phyloP scores from a whole-genome alignment of 2,888 invertebrate genomes.

The Homarus gammarus region DNA sequence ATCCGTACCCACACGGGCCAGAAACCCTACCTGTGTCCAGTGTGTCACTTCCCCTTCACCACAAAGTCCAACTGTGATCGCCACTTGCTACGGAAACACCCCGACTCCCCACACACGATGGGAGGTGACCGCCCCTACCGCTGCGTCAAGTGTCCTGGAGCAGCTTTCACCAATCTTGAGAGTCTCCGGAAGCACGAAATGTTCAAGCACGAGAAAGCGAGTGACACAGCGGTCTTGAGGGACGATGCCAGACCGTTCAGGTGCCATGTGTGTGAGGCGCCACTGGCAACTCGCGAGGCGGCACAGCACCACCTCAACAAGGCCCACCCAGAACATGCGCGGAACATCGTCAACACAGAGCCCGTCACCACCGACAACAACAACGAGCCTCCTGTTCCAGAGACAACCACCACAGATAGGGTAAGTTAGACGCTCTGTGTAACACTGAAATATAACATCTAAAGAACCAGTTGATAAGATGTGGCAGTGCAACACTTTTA shows the following conservation, averaged over 20 bases:
- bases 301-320: constrained; percentile 63
- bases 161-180: constrained; percentile 75
- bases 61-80: constrained; percentile 98
- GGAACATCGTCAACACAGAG: constrained; percentile 51
- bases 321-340: constrained; percentile 66
- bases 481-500: too few relatives aligned
- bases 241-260: constrained; percentile 72
- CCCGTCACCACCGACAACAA: constrained; percentile 64
- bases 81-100: constrained; percentile 93
- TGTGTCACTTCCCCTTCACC: constrained; percentile 95
- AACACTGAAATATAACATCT: too few relatives aligned
- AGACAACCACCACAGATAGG: constrained; percentile 61
- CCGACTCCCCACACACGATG: constrained; percentile 78
- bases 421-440: constrained; percentile 49
- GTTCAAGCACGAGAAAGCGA: constrained; percentile 75
- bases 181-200: constrained; percentile 75
- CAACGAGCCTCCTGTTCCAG: constrained; percentile 54
- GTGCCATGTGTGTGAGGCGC: constrained; percentile 73
- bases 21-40: constrained; percentile 96
- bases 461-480: too few relatives aligned
- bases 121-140: constrained; percentile 72
- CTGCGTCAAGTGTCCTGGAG: constrained; percentile 73
- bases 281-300: constrained; percentile 46
- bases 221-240: constrained; percentile 67
- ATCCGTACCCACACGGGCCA: constrained; percentile 96